A percentile compares a stretch with the other conserved stretches of the same genome.
phyloP scores from a whole-genome alignment of 1,140 invertebrate species.

The Pseudomyrmex sp. region DNA sequence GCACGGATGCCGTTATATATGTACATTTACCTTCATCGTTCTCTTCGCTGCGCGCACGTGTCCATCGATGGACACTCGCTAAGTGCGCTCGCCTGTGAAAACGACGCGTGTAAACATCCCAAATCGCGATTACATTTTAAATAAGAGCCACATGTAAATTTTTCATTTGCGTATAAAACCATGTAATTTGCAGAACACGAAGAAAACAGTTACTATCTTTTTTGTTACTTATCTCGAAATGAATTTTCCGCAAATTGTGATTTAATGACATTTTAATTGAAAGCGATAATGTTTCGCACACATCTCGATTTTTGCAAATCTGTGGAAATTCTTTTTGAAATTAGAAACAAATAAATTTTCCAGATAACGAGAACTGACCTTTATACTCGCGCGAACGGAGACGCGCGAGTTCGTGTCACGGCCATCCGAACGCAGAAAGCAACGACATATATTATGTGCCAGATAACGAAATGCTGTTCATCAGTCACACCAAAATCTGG shows the following conservation, averaged over 20 bases:
- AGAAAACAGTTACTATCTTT: background rate
- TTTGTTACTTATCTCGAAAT: background rate
- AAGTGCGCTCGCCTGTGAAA: conserved; percentile 11
- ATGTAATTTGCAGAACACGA: conserved; percentile 14
- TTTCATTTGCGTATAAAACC: background rate
- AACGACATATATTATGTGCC: conserved; percentile 20
- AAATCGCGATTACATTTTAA: conserved; percentile 33
- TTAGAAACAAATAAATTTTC: background rate
- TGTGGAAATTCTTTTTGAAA: conserved; percentile 1
- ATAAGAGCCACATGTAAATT: background rate
- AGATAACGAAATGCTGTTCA: conserved; percentile 36
- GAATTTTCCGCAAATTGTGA: background rate
- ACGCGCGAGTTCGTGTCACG: conserved; percentile 61
- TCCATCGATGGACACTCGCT: conserved; percentile 4
- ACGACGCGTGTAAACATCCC: background rate
- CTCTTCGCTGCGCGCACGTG: conserved; percentile 21
- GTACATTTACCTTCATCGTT: conserved; percentile 14
- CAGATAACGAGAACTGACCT: background rate
- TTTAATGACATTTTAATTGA: background rate
- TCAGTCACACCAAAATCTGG: conserved; percentile 64
- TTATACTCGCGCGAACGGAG: background rate
- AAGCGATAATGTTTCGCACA: background rate
- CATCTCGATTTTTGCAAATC: background rate
- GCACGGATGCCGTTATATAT: conserved; percentile 70
- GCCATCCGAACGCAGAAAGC: conserved; percentile 39